phyloP scores from a whole-genome alignment of 2,888 invertebrate genomes.

The Eutolmus rufibarbis region DNA sequence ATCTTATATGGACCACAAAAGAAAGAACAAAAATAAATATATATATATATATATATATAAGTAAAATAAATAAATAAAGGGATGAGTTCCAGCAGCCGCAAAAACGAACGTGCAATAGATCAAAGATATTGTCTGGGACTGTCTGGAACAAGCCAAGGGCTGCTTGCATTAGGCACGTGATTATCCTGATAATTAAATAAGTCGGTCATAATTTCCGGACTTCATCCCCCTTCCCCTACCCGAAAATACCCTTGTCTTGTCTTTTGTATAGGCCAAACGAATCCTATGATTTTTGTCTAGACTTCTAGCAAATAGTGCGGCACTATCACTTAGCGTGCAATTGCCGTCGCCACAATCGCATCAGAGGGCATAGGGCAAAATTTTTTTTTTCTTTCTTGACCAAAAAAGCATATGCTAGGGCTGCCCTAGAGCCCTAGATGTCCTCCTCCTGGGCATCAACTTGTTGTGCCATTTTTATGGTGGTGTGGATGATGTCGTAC shows the following conservation, averaged over 20 bases:
- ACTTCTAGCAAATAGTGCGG: background rate
- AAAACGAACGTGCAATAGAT: conserved; percentile 33
- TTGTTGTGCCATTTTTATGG: conserved; percentile 17
- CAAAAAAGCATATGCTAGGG: conserved; percentile 1
- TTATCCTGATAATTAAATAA: conserved; percentile 43
- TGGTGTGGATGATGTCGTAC: background rate
- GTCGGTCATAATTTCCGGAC: conserved; percentile 32
- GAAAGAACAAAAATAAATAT: no score
- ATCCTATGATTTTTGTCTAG: background rate
- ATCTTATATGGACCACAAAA: background rate
- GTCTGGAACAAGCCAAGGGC: background rate
- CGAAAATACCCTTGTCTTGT: background rate
- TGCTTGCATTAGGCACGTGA: conserved; percentile 38
- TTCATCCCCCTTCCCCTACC: background rate
- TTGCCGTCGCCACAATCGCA: background rate
- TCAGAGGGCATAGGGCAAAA: background rate
- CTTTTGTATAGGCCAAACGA: background rate
- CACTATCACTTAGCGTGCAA: background rate
- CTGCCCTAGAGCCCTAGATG: background rate
- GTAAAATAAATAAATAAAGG: background rate
- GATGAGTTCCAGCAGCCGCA: background rate
- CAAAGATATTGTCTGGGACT: conserved; percentile 29
- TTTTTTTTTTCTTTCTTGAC: background rate
- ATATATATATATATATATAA: no score
- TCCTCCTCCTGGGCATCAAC: background rate